Evolutionary conservation across 2,888 invertebrate genomes (phyloP).

Genomic region (Rhodophaea formosa): DNA sequence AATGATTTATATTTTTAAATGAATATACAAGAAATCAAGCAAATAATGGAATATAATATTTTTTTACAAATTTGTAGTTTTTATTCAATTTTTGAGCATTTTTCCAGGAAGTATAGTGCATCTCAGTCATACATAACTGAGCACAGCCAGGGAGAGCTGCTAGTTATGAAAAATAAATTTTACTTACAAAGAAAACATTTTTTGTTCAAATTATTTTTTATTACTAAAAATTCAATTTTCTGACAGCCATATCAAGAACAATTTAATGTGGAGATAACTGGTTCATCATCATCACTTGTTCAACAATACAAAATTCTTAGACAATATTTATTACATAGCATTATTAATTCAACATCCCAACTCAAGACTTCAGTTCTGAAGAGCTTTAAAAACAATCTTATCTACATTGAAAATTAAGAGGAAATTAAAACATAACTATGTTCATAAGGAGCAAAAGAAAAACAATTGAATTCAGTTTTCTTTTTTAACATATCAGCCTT

Average conservation of each 20-base stretch:
- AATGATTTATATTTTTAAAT: slow-evolving; percentile 16
- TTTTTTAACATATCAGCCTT: slow-evolving; percentile 7
- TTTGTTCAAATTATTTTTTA: slow-evolving; percentile 18
- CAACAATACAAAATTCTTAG: slow-evolving; percentile 3
- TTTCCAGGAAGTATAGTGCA: no score
- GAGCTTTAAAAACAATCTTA: no score
- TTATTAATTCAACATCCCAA: background rate
- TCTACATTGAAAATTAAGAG: no score
- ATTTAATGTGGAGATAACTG: slow-evolving; percentile 15
- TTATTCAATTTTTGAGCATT: background rate
- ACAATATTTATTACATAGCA: background rate
- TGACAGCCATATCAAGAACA: slow-evolving; percentile 26
- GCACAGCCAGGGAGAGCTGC: no score
- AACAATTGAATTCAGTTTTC: background rate
- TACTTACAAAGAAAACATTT: background rate
- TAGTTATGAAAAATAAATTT: no score
- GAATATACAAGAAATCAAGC: slow-evolving; percentile 14
- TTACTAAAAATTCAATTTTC: slow-evolving; percentile 25
- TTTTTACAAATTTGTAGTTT: slow-evolving; percentile 5
- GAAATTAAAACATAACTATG: background rate
- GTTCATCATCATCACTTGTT: background rate
- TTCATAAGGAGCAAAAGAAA: background rate
- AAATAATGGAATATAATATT: slow-evolving; percentile 15
- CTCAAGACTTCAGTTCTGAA: background rate
- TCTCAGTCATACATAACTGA: no score